A percentile compares a stretch with the other conserved stretches of the same genome.
Evolutionary conservation across 2,113 vertebrate genomes (phyloP).

Genomic region (Isichthys henryi): DNA sequence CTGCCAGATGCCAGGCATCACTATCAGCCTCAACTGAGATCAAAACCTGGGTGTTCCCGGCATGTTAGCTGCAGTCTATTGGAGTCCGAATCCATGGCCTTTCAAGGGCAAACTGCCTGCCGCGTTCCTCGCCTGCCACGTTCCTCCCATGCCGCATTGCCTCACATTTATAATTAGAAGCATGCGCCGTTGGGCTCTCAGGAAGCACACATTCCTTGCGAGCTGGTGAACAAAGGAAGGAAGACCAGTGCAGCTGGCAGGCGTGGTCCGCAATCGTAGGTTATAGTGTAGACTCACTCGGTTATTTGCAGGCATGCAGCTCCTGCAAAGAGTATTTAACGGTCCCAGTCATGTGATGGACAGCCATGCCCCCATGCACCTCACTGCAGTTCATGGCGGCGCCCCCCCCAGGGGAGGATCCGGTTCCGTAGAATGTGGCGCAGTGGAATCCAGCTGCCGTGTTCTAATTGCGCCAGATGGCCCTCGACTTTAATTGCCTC

Average conservation of each 20-base stretch:
- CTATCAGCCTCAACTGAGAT: neutral
- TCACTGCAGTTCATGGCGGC: neutral
- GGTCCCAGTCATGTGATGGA: neutral
- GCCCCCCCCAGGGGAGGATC: neutral
- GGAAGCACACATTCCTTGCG: constrained; percentile 47
- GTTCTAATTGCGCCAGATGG: neutral
- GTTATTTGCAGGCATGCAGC: constrained; percentile 52
- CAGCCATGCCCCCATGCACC: neutral
- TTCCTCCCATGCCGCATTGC: neutral
- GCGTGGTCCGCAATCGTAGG: constrained; percentile 47
- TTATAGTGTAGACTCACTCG: constrained; percentile 35
- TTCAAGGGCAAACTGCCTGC: neutral
- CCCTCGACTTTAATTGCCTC: neutral
- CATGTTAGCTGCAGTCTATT: neutral
- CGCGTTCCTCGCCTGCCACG: neutral
- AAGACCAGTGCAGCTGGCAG: constrained; percentile 51
- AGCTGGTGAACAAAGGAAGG: constrained; percentile 56
- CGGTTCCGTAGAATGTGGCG: neutral
- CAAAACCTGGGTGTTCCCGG: neutral
- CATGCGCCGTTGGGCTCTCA: constrained; percentile 42
- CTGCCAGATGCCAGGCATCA: neutral
- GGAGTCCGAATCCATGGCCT: neutral
- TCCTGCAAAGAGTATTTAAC: constrained; percentile 32
- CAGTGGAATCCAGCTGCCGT: neutral
- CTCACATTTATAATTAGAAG: constrained; percentile 60